Evolutionary conservation across 2,797 vertebrate species (phyloP), one percentile per base, ranked within the genome.

Genomic region (Aeoliscus strigatus): DNA sequence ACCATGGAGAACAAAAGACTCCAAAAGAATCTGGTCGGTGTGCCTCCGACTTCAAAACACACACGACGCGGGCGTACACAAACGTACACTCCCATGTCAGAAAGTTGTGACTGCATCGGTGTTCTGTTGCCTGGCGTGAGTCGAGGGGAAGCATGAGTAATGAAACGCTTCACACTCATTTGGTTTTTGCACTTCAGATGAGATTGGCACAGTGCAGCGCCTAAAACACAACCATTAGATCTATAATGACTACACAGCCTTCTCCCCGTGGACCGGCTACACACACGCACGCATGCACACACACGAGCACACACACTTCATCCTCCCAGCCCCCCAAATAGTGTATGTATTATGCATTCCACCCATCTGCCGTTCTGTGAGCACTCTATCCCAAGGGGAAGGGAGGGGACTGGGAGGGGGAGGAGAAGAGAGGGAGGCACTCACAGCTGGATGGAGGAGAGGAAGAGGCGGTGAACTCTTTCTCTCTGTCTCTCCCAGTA

Each of bases 331-430:
- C 66, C 66, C 74, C 71, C 59, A 74, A 80, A 79, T 65, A 65
- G 60, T 75, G 66, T 54, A 92, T 94, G 87, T 88, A 94, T 94
- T 90, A 96, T 91, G 90, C 91, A 96, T 96, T 91, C 91, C 88
- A 88, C 87, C 87, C 92, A 92, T 90, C 92, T 92, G 91, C 87
- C 81, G 77, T 46, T 82, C 77, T 82, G 84, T 86, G 84, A 84
- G 82, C 82, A 65, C 84, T 82, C 56, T 53, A 74, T 78, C 86
- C 86, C 81, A 80, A 39, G 59, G 86, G 87, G 78, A 45, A 70
- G 64, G 38, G 27, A 63, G 57, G 16, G 23, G 23, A 26, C 23
- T 6, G 15, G 12, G 24, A 53, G 66, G 48, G 64, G 61, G 63
- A 65, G 60, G 60, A 60, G 39, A 72, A 54, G 62, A 65, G 72